Evolutionary conservation across 1,140 invertebrate genomes (phyloP).

Genomic region (Cherax quadricarinatus): DNA sequence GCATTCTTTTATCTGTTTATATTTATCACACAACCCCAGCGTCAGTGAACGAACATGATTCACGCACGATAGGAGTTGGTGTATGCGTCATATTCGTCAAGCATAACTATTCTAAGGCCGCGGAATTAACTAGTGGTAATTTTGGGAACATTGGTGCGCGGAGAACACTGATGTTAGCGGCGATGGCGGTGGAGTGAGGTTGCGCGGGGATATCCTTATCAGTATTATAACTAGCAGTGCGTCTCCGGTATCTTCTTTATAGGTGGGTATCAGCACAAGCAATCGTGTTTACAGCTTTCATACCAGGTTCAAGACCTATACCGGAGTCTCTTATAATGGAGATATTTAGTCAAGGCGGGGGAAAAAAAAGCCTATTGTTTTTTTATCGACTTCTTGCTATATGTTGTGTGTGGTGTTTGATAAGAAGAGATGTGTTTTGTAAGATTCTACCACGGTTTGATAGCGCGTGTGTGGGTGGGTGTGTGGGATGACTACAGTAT

Average conservation of each 20-base stretch:
- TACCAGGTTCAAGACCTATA: slow-evolving; percentile 10
- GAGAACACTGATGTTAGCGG: not conserved
- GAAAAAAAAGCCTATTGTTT: not conserved
- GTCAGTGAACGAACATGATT: not conserved
- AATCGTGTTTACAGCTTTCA: slow-evolving; percentile 34
- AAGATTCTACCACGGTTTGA: not conserved
- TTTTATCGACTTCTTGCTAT: not conserved
- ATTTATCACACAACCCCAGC: not conserved
- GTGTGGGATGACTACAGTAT: not conserved
- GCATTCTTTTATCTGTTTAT: not conserved
- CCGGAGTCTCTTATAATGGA: not conserved
- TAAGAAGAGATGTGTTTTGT: not conserved
- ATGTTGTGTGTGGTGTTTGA: not conserved
- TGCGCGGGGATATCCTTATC: slow-evolving; percentile 12
- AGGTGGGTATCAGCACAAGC: not conserved
- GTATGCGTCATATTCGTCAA: not conserved
- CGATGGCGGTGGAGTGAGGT: not conserved
- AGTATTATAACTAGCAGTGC: not conserved
- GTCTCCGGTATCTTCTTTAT: slow-evolving; percentile 24
- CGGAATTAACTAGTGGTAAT: not conserved
- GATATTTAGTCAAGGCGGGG: not conserved
- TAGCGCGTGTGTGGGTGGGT: not conserved
- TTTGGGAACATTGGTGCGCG: not conserved
- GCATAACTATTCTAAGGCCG: not conserved
- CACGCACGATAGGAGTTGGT: not conserved